Conservation (phyloP, 2,797 vertebrate species). For the Acanthornis magna region DNA sequence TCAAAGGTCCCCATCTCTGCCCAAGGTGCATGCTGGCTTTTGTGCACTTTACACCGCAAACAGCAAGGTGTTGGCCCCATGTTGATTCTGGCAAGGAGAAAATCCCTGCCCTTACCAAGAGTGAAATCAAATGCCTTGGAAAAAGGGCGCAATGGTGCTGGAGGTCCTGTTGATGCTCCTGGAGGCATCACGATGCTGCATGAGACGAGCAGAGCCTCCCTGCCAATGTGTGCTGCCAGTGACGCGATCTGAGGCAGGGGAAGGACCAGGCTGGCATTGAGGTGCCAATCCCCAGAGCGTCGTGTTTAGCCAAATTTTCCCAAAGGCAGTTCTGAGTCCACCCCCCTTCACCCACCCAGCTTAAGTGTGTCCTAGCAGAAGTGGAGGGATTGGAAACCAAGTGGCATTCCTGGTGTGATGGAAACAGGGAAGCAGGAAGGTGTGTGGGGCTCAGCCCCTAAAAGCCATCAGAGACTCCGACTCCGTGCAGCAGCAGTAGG, state of each 20-base stretch:
- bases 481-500: not conserved
- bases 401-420: not conserved
- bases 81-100: not conserved
- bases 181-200: not conserved
- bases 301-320: not conserved
- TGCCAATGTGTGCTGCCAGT: rapidly evolving
- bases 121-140: not conserved
- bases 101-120: not conserved
- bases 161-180: not conserved
- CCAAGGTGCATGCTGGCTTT: not conserved
- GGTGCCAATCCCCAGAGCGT: not conserved
- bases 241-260: not conserved
- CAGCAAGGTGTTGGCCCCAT: rapidly evolving
- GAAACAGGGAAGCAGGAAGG: not conserved
- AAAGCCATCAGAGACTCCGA: not conserved
- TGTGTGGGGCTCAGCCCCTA: not conserved
- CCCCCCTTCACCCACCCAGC: not conserved
- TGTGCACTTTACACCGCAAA: not conserved
- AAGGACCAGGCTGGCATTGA: not conserved
- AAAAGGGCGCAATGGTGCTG: not conserved
- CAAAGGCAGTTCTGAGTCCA: rapidly evolving
- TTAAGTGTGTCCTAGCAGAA: not conserved
- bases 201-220: not conserved
- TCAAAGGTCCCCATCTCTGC: not conserved
- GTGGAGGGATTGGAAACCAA: not conserved